These are phyloP conservation scores for Dicroscelio sp. DNA, from an alignment of 2,888 invertebrate species.

Conservation along the genomic window DNA sequence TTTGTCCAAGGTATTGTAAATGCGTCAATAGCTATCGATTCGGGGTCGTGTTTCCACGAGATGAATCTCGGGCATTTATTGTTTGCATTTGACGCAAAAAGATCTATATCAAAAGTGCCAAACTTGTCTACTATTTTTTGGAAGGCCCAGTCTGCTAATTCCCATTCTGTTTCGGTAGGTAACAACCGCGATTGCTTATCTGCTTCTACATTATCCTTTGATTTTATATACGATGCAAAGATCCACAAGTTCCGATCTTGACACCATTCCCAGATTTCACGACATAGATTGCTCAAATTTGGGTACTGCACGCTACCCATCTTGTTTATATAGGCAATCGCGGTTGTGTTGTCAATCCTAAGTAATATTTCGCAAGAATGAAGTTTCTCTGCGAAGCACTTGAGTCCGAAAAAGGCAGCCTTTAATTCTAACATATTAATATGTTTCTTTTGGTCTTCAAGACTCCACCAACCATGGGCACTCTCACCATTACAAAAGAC, in stretches of 20 bases:
- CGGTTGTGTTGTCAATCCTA: conserved; percentile 50
- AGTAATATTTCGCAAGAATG: conserved; percentile 42
- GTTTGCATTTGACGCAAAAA: conserved; percentile 85
- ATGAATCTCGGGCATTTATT: conserved; percentile 84
- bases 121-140: conserved; percentile 69
- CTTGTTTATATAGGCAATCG: no score
- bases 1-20: no score
- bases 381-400: conserved; percentile 55
- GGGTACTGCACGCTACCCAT: conserved; percentile 52
- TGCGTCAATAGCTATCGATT: conserved; percentile 45
- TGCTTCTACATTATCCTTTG: conserved; percentile 47
- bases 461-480: conserved; percentile 53
- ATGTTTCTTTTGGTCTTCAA: conserved; percentile 21
- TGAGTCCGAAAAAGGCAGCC: conserved; percentile 62
- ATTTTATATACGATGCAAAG: conserved; percentile 48
- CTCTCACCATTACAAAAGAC: background rate
- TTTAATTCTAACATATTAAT: conserved; percentile 62
- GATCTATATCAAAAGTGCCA: conserved; percentile 83
- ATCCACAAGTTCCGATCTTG: conserved; percentile 50
- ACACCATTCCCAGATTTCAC: conserved; percentile 66
- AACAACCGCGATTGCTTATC: conserved; percentile 49
- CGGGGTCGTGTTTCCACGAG: conserved; percentile 85
- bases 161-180: conserved; percentile 62
- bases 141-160: conserved; percentile 66
- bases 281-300: conserved; percentile 33